Conservation (phyloP, 2,113 vertebrate species). For the Bolborhynchus lineola region DNA sequence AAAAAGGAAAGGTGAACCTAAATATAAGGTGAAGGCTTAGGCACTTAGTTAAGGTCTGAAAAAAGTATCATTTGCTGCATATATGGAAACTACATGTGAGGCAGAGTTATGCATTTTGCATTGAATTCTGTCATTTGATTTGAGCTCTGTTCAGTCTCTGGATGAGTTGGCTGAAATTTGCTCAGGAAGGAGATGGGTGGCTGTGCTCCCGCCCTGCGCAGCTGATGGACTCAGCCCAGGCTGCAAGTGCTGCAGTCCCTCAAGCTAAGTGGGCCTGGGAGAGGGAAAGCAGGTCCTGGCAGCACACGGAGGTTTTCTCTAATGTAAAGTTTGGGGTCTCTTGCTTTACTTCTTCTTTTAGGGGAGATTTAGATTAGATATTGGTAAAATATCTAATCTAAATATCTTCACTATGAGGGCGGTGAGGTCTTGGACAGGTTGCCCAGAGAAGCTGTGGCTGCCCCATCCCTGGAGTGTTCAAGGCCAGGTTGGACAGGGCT, state of each 20-base stretch:
- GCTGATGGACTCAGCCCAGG: fast-evolving
- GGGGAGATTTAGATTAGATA: not conserved
- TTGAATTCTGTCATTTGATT: not conserved
- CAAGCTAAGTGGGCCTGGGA: no score
- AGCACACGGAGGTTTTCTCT: not conserved
- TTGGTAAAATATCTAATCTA: no score
- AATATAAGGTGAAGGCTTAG: not conserved
- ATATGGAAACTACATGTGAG: not conserved
- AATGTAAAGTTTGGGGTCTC: no score
- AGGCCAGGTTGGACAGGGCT: not conserved
- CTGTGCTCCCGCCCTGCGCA: not conserved
- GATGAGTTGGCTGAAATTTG: not conserved
- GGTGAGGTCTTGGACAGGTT: not conserved
- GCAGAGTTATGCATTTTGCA: not conserved
- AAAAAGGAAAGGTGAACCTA: not conserved
- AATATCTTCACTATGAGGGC: not conserved
- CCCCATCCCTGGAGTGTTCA: not conserved
- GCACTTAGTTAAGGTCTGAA: not conserved
- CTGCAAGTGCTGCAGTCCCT: not conserved
- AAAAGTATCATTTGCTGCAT: not conserved
- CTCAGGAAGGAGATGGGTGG: not conserved
- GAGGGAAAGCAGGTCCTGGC: not conserved
- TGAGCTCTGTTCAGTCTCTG: not conserved
- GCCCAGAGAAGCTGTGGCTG: not conserved
- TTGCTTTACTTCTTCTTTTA: not conserved